These are phyloP conservation scores for Pogonophryne albipinna DNA, from an alignment of 2,797 vertebrate genomes.

Conservation along the genomic window DNA sequence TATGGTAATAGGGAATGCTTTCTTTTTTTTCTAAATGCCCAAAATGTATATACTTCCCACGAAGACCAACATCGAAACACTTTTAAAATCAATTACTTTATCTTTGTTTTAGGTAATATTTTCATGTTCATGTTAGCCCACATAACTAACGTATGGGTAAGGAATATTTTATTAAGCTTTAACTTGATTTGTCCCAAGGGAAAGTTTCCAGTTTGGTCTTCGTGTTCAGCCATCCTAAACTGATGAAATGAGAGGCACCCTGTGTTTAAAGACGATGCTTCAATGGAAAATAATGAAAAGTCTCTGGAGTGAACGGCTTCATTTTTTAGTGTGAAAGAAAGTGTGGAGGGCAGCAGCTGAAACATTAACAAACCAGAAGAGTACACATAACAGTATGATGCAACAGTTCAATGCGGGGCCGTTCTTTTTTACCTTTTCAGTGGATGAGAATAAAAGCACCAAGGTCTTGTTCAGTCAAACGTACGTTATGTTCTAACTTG, in stretches of 20 bases:
- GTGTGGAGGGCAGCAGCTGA: constrained; percentile 28
- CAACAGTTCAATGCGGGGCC: not conserved
- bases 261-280: constrained; percentile 67
- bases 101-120: constrained; percentile 5
- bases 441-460: constrained; percentile 12
- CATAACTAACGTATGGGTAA: constrained; percentile 49
- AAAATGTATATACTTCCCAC: constrained; percentile 12
- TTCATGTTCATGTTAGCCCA: constrained; percentile 3
- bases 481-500: constrained; percentile 4
- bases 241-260: constrained; percentile 68
- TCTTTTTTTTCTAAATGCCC: not conserved
- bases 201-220: constrained; percentile 63
- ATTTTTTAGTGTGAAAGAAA: constrained; percentile 44
- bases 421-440: constrained; percentile 14
- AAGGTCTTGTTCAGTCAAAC: constrained; percentile 24
- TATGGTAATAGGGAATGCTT: no score
- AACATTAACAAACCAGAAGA: constrained; percentile 21
- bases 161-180: constrained; percentile 62
- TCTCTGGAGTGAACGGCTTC: constrained; percentile 55
- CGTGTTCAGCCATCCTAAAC: constrained; percentile 73
- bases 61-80: constrained; percentile 14
- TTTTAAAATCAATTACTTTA: not conserved
- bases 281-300: constrained; percentile 64
- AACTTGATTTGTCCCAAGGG: constrained; percentile 65
- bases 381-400: constrained; percentile 1